Evolutionary conservation across 2,113 vertebrate species (phyloP).

Genomic region (Lagenorhynchus albirostris): DNA sequence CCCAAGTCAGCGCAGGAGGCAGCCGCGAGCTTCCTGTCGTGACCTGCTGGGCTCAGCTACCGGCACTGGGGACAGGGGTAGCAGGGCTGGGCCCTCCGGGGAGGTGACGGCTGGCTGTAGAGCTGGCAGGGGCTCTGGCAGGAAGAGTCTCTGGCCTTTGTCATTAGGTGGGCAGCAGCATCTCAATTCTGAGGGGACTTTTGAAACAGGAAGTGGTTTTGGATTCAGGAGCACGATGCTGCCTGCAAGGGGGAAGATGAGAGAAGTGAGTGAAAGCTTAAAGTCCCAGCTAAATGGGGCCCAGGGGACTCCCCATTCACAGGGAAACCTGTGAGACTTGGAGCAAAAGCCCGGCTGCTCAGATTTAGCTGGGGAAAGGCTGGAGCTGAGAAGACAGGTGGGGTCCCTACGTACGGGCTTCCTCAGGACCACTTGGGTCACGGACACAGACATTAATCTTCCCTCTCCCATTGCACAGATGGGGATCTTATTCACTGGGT

Average conservation of each 20-base stretch:
- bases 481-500: not conserved
- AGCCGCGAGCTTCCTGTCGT: not conserved
- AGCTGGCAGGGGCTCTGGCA: not conserved
- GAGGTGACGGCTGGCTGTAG: not conserved
- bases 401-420: not conserved
- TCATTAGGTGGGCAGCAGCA: not conserved
- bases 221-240: not conserved
- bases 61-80: not conserved
- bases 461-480: not conserved
- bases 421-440: not conserved
- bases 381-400: not conserved
- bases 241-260: not conserved
- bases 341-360: not conserved
- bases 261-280: not conserved
- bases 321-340: not conserved
- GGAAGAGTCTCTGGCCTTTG: conserved; percentile 2
- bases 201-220: conserved; percentile 37
- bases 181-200: not conserved
- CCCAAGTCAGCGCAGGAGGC: not conserved
- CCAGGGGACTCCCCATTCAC: not conserved
- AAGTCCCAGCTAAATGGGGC: not conserved
- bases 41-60: not conserved
- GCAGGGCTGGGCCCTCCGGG: not conserved
- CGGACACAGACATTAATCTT: not conserved
- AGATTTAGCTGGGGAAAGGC: not conserved